phyloP scores from a whole-genome alignment of 2,888 invertebrate genomes.

The Vannuccia rotundouncinata region DNA sequence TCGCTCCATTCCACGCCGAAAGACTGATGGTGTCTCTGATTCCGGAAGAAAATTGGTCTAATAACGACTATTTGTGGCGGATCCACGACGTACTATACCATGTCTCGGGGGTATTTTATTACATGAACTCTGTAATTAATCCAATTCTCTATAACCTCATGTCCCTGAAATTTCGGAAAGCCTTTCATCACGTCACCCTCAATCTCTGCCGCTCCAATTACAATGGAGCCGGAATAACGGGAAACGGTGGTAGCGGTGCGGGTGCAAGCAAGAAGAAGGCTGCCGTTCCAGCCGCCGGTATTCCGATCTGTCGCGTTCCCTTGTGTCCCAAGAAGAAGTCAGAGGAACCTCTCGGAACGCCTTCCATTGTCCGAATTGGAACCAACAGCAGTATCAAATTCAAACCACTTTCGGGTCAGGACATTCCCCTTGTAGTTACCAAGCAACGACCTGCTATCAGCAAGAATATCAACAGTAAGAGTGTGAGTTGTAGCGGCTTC shows the following conservation, averaged over 20 bases:
- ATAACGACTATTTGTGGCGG: conserved; percentile 25
- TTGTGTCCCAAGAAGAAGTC: not conserved
- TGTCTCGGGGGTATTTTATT: conserved; percentile 33
- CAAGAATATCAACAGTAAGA: not conserved
- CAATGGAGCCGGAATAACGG: not conserved
- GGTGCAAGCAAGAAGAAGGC: not conserved
- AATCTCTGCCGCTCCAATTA: not conserved
- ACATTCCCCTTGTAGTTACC: not conserved
- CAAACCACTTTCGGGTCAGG: not conserved
- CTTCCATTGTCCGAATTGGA: not conserved
- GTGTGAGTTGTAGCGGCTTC: not conserved
- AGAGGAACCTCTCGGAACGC: not conserved
- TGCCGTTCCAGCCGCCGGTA: not conserved
- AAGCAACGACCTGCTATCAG: not conserved
- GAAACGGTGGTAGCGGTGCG: not conserved
- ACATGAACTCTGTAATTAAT: conserved; percentile 33
- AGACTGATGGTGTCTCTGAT: conserved; percentile 32
- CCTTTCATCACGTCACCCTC: conserved; percentile 25
- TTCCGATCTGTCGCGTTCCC: not conserved
- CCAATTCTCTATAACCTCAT: conserved; percentile 38
- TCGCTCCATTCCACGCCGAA: conserved; percentile 34
- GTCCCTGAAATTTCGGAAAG: conserved; percentile 35
- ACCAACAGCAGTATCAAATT: not conserved
- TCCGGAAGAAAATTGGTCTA: conserved; percentile 24
- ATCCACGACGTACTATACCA: conserved; percentile 35